phyloP scores from a whole-genome alignment of 1,140 invertebrate species.

The Scaptodrosophila lebanonensis region DNA sequence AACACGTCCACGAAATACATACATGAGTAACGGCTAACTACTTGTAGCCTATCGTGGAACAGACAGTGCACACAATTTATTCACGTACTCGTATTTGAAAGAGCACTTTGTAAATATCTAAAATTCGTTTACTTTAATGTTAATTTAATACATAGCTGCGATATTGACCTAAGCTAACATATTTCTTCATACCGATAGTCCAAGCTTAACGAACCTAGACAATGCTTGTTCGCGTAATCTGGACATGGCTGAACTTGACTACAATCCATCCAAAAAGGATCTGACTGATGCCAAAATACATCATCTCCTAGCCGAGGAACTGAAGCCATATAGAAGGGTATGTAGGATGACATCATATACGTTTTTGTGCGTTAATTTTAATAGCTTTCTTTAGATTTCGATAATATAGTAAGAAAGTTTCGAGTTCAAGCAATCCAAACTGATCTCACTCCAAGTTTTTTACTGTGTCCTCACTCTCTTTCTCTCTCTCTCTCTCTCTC shows the following conservation, averaged over 20 bases:
- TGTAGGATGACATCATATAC: conserved; percentile 67
- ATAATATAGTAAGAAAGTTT: conserved; percentile 31
- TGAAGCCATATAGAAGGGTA: conserved; percentile 93
- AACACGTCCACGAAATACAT: too few relatives aligned
- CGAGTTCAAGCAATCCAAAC: conserved; percentile 9
- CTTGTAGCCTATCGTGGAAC: too few relatives aligned
- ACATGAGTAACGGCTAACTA: too few relatives aligned
- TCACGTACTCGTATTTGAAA: conserved; percentile 15
- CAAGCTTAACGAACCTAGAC: conserved; percentile 88
- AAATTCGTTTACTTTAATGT: conserved; percentile 61
- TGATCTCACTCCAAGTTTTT: conserved; percentile 30
- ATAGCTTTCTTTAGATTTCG: conserved; percentile 39
- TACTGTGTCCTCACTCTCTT: conserved; percentile 20
- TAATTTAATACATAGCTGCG: conserved; percentile 5
- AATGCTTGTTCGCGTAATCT: conserved; percentile 88
- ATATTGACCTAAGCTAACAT: background rate
- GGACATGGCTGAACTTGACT: conserved; percentile 94
- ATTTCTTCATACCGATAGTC: conserved; percentile 77
- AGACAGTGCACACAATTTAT: background rate
- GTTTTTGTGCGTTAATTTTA: background rate
- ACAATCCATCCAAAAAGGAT: conserved; percentile 93
- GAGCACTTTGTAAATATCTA: conserved; percentile 22
- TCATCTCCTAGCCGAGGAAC: conserved; percentile 92
- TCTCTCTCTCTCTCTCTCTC: conserved; percentile 5
- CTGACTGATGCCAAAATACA: conserved; percentile 94